phyloP scores from a whole-genome alignment of 2,888 invertebrate genomes.

The Rhabditoides inermis region DNA sequence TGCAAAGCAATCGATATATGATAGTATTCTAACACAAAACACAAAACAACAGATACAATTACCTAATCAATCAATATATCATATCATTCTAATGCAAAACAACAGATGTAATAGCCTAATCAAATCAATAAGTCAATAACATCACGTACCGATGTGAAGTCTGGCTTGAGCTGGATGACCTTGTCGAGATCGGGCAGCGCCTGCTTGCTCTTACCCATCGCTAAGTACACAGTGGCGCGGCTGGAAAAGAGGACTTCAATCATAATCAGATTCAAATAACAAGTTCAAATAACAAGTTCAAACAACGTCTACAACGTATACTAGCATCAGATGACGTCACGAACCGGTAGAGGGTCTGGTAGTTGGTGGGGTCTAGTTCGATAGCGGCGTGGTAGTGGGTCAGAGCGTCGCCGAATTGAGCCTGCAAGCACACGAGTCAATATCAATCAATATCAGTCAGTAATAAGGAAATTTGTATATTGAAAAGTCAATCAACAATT shows the following conservation, averaged over 20 bases:
- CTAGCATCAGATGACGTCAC: too few species aligned
- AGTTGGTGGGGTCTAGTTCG: slow-evolving; percentile 89
- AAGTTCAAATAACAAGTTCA: neutral
- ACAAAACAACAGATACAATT: neutral
- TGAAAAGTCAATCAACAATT: neutral
- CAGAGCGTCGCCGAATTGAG: slow-evolving; percentile 87
- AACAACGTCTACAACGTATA: too few species aligned
- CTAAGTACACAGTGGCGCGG: slow-evolving; percentile 32
- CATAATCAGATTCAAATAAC: neutral
- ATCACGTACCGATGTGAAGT: slow-evolving; percentile 77
- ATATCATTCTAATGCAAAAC: too few species aligned
- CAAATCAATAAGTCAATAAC: too few species aligned
- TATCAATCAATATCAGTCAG: neutral
- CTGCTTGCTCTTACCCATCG: slow-evolving; percentile 37
- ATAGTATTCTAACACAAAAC: neutral
- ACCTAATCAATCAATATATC: too few species aligned
- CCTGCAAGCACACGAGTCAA: slow-evolving; percentile 52
- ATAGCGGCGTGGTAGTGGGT: slow-evolving; percentile 96
- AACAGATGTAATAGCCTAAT: too few species aligned
- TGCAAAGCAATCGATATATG: slow-evolving; percentile 48
- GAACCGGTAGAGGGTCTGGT: slow-evolving; percentile 86
- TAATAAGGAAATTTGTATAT: neutral
- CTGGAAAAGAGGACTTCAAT: neutral
- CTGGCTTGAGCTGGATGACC: slow-evolving; percentile 84
- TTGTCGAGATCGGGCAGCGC: slow-evolving; percentile 85